phyloP scores from a whole-genome alignment of 2,888 invertebrate genomes.

The Drosophila maculinotata region DNA sequence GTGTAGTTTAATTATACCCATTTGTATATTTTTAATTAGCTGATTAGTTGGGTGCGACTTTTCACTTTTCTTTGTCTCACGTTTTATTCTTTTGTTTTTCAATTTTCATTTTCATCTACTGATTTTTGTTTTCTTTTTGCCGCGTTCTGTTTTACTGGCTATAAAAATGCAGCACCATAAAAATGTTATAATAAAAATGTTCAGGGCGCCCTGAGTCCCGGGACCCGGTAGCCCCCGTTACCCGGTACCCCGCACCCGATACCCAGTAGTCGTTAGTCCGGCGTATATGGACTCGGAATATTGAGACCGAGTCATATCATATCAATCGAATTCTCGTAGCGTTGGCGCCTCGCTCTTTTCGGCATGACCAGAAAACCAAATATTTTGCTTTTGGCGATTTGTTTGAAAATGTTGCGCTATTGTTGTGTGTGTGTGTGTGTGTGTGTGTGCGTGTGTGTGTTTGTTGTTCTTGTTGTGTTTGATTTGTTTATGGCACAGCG shows the following conservation, averaged over 20 bases:
- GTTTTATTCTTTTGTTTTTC: conserved; percentile 30
- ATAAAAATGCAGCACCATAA: conserved; percentile 70
- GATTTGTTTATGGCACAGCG: conserved; percentile 52
- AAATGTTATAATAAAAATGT: conserved; percentile 70
- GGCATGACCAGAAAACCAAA: conserved; percentile 76
- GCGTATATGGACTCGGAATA: too few species aligned
- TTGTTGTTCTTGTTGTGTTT: conserved; percentile 42
- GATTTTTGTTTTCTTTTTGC: conserved; percentile 21
- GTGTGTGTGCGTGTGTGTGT: conserved; percentile 27
- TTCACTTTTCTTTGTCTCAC: conserved; percentile 36
- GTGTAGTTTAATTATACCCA: not conserved
- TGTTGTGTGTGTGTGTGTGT: conserved; percentile 7
- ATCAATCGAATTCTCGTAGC: conserved; percentile 32
- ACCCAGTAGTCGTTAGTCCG: too few species aligned
- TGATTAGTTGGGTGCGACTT: conserved; percentile 11
- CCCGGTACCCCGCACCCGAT: too few species aligned
- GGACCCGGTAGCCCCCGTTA: not conserved
- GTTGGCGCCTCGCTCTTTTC: conserved; percentile 69
- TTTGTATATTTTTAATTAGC: conserved; percentile 18
- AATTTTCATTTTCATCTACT: conserved; percentile 18
- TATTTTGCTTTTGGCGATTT: conserved; percentile 61
- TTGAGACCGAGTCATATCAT: conserved; percentile 7
- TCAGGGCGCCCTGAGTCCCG: conserved; percentile 8
- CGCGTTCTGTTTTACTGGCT: conserved; percentile 51
- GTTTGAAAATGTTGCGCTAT: conserved; percentile 35